Base-by-base conservation (phyloP, 2,888 invertebrate genomes). In the Geophilus truncorum region DNA sequence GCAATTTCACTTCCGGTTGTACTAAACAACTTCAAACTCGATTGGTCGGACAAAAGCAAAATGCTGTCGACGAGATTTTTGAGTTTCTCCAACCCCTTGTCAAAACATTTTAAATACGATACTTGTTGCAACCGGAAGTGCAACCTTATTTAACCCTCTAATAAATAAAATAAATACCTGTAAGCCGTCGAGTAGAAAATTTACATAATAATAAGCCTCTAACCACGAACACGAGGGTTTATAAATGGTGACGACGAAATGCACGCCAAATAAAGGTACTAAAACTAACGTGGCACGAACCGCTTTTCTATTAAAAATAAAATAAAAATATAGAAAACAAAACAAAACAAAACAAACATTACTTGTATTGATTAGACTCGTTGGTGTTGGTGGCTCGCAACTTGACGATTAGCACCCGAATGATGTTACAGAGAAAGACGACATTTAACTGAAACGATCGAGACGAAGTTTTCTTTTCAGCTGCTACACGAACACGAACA, bases 361-460 rank as follows among this genome's bases (percentile, higher is more conserved):
- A 88, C 89, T 87, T 87, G 86, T 88, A 89, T 84, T 87, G 89
- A 82, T 87, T 87, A 9, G 88, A 87, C 81, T 89, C 88, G 78
- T 88, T 85, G 78, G 86, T 85, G 81, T 87, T 87, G 40, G 87
- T 86, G 28, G 87, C 87, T 62, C 87, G 84, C 78, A 89, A 84
- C 81, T 88, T 88, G 34, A 85, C 86, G 80, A 88, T 83, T 77
- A 88, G 83, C 57, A 88, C 86, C 45, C 86, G 84, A 83, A 88
- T 85, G 34, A 88, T 85, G 76, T 85, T 83, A 18, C 83, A 83
- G 78, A 86, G 83, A 15, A 87, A 85, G n/a, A 85, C 79, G 4
- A 85, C 80, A 82, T 87, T 87, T 0, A 84, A 81, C 86, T 86
- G 80, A 51, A 45, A 57, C 12, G 10, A 51, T 18, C 12, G 21